Percentiles rank a stretch among this genome's conserved stretches.
Conservation (phyloP, 2,113 vertebrate species). For the Scophthalmus maximus region DNA sequence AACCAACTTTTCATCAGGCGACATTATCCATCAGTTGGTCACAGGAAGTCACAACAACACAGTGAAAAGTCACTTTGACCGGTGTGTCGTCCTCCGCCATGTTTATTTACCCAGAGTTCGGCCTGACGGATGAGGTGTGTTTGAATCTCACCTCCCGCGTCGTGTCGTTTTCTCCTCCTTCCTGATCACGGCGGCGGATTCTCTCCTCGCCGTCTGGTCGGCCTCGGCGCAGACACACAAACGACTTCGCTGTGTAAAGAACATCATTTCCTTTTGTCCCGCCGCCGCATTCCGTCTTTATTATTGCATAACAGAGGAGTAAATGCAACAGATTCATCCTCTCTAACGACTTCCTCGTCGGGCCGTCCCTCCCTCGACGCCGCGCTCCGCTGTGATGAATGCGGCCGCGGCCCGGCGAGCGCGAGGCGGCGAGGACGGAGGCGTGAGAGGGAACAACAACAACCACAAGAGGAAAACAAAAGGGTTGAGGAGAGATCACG, state of each 20-base stretch:
- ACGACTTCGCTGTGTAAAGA: slow-evolving; percentile 55
- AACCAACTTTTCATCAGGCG: too few relatives aligned
- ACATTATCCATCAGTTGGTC: too few relatives aligned
- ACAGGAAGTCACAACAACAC: background rate
- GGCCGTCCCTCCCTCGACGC: slow-evolving; percentile 56
- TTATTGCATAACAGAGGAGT: slow-evolving; percentile 63
- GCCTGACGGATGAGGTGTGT: background rate
- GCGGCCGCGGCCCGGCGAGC: slow-evolving; percentile 59
- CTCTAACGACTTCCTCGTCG: slow-evolving; percentile 76
- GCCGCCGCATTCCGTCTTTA: slow-evolving; percentile 49
- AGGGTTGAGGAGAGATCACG: slow-evolving; percentile 28
- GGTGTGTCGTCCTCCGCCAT: background rate
- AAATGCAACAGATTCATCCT: slow-evolving; percentile 71
- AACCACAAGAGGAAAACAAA: slow-evolving; percentile 22
- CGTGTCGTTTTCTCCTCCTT: background rate
- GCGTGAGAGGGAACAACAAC: slow-evolving; percentile 36
- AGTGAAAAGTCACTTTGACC: background rate
- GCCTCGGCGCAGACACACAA: background rate
- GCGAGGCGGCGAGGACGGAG: slow-evolving; percentile 39
- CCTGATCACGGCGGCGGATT: background rate
- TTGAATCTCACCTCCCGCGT: background rate
- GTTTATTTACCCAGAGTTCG: background rate
- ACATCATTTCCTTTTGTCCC: slow-evolving; percentile 47
- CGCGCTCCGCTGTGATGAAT: slow-evolving; percentile 67
- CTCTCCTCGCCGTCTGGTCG: background rate